phyloP scores from a whole-genome alignment of 2,888 invertebrate genomes.

The Miltochrista miniata region DNA sequence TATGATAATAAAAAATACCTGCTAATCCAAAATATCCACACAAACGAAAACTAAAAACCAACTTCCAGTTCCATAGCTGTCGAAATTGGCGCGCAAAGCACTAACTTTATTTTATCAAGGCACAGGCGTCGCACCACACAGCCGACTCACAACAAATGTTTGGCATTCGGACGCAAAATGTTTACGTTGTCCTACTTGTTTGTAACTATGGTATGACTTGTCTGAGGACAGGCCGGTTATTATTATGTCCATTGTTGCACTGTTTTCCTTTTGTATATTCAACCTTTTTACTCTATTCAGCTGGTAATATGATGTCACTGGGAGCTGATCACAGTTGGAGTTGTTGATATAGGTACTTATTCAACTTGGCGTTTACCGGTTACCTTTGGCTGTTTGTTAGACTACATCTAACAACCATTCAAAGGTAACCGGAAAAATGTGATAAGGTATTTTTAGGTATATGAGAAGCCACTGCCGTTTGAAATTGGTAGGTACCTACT shows the following conservation, averaged over 20 bases:
- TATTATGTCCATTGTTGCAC: conserved; percentile 23
- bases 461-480: too few species aligned
- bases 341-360: too few species aligned
- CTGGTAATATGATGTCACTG: background rate
- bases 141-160: conserved; percentile 55
- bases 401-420: too few species aligned
- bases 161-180: conserved; percentile 38
- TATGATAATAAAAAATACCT: conserved; percentile 1
- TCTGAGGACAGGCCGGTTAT: conserved; percentile 33
- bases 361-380: too few species aligned
- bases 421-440: too few species aligned
- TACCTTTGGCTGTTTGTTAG: too few species aligned
- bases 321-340: too few species aligned
- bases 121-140: conserved; percentile 48
- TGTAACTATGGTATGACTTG: conserved; percentile 33
- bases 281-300: background rate
- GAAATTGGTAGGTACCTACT: too few species aligned
- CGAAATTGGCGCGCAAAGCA: conserved; percentile 46
- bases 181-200: conserved; percentile 33
- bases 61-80: conserved; percentile 27
- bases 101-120: conserved; percentile 44
- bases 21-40: conserved; percentile 18
- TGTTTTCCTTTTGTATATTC: conserved; percentile 17
- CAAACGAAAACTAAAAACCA: conserved; percentile 27
- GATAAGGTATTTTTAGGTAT: too few species aligned